Conservation (phyloP, 2,113 vertebrate species). For the Chelonoidis abingdonii region DNA sequence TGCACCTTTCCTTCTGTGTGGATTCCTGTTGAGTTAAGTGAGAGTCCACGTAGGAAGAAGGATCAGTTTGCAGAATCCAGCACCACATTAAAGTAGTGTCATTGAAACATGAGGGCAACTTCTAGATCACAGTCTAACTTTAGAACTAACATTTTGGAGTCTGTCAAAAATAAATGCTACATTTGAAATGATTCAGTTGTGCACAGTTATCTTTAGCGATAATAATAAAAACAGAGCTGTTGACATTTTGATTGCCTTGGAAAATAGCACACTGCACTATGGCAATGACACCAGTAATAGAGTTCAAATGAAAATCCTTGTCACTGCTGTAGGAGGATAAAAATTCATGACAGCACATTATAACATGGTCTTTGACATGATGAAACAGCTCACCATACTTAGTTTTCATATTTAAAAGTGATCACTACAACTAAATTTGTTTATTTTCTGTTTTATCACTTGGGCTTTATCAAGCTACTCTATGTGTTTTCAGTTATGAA, state of each 20-base stretch:
- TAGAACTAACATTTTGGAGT: not conserved
- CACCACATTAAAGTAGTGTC: not conserved
- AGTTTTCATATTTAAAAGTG: not conserved
- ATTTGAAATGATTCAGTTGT: slow-evolving; percentile 2
- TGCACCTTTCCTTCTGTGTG: not conserved
- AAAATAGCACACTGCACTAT: slow-evolving; percentile 12
- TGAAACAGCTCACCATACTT: not conserved
- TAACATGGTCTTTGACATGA: not conserved
- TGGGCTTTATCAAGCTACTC: not conserved
- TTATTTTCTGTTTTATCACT: slow-evolving; percentile 4
- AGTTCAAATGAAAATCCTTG: slow-evolving; percentile 43
- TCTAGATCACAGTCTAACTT: not conserved
- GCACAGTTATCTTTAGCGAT: not conserved
- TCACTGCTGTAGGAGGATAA: not conserved
- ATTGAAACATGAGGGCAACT: not conserved
- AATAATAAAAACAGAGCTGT: slow-evolving; percentile 28
- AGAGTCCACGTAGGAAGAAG: not conserved
- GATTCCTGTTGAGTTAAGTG: not conserved
- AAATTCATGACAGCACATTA: slow-evolving; percentile 13
- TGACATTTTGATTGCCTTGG: slow-evolving; percentile 47
- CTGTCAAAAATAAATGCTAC: slow-evolving; percentile 22
- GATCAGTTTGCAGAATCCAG: not conserved
- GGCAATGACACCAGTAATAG: not conserved
- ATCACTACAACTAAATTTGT: not conserved
- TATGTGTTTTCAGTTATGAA: slow-evolving; percentile 2